phyloP scores from a whole-genome alignment of 1,140 invertebrate genomes.

The Lepidostoma basale region DNA sequence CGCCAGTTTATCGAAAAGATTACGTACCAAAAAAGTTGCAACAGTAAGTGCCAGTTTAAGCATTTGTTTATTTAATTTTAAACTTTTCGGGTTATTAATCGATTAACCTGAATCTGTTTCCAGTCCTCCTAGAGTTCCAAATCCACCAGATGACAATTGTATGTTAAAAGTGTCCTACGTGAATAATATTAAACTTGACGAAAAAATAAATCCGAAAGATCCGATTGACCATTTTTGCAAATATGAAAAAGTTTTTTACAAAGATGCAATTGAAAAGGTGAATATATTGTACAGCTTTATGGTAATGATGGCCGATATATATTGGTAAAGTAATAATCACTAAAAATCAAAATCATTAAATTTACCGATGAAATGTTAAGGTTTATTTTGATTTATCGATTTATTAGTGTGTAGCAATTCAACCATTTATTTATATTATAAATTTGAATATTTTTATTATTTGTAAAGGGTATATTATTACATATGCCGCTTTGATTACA shows the following conservation, averaged over 20 bases:
- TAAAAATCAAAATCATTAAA: too few species aligned
- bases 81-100: neutral
- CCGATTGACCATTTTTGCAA: constrained; percentile 18
- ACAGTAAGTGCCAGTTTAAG: neutral
- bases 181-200: neutral
- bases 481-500: too few species aligned
- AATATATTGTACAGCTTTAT: too few species aligned
- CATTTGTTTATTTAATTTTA: neutral
- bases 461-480: too few species aligned
- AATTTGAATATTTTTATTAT: too few species aligned
- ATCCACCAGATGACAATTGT: constrained; percentile 14
- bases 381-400: too few species aligned
- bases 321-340: too few species aligned
- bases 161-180: constrained; percentile 8
- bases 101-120: neutral
- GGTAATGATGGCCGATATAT: too few species aligned
- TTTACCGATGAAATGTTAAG: too few species aligned
- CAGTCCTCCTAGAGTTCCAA: constrained; percentile 4
- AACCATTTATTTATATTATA: too few species aligned
- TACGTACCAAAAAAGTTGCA: constrained; percentile 5
- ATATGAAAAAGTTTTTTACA: neutral
- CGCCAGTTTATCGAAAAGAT: constrained; percentile 12
- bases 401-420: too few species aligned
- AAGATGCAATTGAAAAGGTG: constrained; percentile 9
- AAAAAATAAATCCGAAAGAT: neutral